Percentiles rank a stretch among this genome's conserved stretches.
Conservation (phyloP, 1,140 invertebrate species). For the Aricia agestis region DNA sequence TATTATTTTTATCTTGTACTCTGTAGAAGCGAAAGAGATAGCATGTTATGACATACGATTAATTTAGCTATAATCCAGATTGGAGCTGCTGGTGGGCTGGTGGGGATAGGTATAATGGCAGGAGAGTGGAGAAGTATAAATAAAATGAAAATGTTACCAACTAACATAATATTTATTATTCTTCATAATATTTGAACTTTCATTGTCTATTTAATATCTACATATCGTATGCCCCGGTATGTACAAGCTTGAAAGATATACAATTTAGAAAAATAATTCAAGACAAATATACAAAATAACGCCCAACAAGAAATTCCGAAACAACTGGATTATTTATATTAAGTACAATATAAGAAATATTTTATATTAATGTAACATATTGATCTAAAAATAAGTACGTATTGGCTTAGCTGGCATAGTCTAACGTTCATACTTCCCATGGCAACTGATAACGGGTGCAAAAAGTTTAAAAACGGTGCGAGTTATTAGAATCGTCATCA, state of each 20-base stretch:
- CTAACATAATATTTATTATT: conserved; percentile 73
- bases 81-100: no score
- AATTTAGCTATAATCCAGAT: no score
- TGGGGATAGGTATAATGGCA: background rate
- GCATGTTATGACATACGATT: no score
- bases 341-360: conserved; percentile 39
- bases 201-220: conserved; percentile 72
- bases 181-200: conserved; percentile 73
- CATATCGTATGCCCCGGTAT: conserved; percentile 60
- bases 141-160: conserved; percentile 44
- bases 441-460: background rate
- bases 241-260: conserved; percentile 49
- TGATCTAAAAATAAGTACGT: conserved; percentile 30
- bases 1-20: no score
- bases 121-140: conserved; percentile 26
- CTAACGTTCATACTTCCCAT: background rate
- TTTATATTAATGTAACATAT: conserved; percentile 17
- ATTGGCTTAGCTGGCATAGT: conserved; percentile 25
- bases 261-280: conserved; percentile 60
- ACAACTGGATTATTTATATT: conserved; percentile 43
- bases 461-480: conserved; percentile 8
- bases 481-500: background rate
- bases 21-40: no score
- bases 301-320: conserved; percentile 49
- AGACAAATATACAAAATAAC: conserved; percentile 66